phyloP scores from a whole-genome alignment of 2,797 vertebrate species.

The Danio albolineatus region DNA sequence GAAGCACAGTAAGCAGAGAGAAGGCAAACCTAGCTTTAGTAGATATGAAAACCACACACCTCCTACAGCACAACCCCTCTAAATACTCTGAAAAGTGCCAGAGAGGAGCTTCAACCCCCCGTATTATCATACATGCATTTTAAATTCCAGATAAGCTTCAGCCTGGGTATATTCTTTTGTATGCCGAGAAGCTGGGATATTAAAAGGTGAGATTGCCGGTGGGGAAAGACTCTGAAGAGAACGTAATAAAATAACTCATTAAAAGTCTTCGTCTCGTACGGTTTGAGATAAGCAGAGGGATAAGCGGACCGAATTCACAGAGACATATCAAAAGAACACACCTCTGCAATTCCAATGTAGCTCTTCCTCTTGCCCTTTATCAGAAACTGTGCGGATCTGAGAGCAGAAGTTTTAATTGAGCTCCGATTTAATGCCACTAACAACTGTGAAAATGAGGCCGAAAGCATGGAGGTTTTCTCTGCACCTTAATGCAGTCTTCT shows the following conservation, averaged over 20 bases:
- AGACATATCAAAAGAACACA: conserved; percentile 69
- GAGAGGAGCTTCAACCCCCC: background rate
- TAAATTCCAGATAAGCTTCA: conserved; percentile 59
- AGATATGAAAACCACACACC: conserved; percentile 3
- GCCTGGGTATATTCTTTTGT: conserved; percentile 36
- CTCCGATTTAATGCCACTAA: conserved; percentile 40
- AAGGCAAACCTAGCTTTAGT: background rate
- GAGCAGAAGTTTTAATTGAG: conserved; percentile 60
- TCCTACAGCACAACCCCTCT: background rate
- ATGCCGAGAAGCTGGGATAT: conserved; percentile 62
- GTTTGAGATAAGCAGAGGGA: conserved; percentile 71
- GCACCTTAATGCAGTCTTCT: background rate
- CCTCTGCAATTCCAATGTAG: conserved; percentile 55
- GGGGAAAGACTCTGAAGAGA: conserved; percentile 65
- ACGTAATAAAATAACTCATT: conserved; percentile 78
- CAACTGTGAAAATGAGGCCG: conserved; percentile 29
- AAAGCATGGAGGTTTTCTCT: background rate
- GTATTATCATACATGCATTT: conserved; percentile 44
- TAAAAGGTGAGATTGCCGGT: conserved; percentile 69
- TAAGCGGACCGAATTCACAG: conserved; percentile 59
- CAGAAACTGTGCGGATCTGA: conserved; percentile 51
- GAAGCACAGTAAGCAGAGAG: background rate
- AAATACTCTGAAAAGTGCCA: background rate
- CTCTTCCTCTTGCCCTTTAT: conserved; percentile 48
- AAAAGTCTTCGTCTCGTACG: conserved; percentile 72